Evolutionary conservation across 2,797 vertebrate species (phyloP).

Genomic region (Anisognathus igniventris): DNA sequence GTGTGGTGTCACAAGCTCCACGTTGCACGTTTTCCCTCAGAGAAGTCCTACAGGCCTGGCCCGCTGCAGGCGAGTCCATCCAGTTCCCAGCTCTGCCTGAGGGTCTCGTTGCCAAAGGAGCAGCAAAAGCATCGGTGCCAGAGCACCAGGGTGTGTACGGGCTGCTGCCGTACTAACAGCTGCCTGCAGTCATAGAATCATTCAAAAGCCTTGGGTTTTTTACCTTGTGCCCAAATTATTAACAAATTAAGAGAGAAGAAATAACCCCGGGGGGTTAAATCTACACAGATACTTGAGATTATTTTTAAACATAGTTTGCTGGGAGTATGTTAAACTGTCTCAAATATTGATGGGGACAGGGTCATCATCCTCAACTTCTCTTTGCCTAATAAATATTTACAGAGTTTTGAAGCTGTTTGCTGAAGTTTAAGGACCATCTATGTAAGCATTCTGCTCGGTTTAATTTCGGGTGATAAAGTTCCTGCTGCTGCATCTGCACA

Average conservation of each 20-base stretch:
- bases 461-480: not conserved
- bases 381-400: not conserved
- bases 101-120: no score
- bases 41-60: no score
- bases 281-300: not conserved
- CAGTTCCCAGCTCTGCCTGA: not conserved
- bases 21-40: accelerated
- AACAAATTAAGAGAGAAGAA: not conserved
- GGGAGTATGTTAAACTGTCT: not conserved
- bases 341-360: not conserved
- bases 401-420: constrained; percentile 12
- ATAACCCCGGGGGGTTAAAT: not conserved
- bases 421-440: not conserved
- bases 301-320: not conserved
- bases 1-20: not conserved
- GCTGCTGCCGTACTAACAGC: not conserved
- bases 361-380: not conserved
- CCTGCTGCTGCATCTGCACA: not conserved
- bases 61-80: accelerated
- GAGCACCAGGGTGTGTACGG: accelerated
- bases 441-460: not conserved
- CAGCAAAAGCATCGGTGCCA: accelerated
- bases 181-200: not conserved
- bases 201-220: not conserved
- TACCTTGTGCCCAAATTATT: not conserved